Conservation (phyloP, 2,888 invertebrate species). For the Drosophila sordidula region DNA sequence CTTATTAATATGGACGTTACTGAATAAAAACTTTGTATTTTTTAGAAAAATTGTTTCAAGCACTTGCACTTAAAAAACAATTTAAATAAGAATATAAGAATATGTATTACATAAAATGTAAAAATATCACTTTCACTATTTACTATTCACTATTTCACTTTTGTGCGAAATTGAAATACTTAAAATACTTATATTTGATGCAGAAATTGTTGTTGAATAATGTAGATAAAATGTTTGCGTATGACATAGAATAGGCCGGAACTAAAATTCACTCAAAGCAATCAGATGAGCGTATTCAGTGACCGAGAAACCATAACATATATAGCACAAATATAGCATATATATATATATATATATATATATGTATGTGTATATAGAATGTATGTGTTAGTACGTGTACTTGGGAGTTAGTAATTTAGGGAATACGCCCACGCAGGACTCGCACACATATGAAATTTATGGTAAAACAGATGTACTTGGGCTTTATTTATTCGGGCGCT, state of each 20-base stretch:
- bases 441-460: conserved; percentile 65
- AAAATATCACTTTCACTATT: too few species aligned
- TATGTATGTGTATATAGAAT: not conserved
- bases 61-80: too few species aligned
- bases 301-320: conserved; percentile 15
- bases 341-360: not conserved
- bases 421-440: conserved; percentile 34
- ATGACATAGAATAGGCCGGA: conserved; percentile 6
- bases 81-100: too few species aligned
- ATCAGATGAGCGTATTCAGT: conserved; percentile 36
- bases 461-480: conserved; percentile 79
- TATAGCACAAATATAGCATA: not conserved
- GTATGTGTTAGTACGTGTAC: conserved; percentile 1
- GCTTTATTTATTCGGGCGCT: conserved; percentile 67
- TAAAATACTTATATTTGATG: not conserved
- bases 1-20: too few species aligned
- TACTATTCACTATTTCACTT: not conserved
- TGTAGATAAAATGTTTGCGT: not conserved
- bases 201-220: not conserved
- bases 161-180: not conserved
- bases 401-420: conserved; percentile 47
- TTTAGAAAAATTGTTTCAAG: too few species aligned
- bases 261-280: conserved; percentile 11
- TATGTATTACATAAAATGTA: too few species aligned
- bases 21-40: too few species aligned